These are phyloP conservation scores for Babyrousa celebensis DNA, from an alignment of 2,797 vertebrate genomes.

Conservation along the genomic window DNA sequence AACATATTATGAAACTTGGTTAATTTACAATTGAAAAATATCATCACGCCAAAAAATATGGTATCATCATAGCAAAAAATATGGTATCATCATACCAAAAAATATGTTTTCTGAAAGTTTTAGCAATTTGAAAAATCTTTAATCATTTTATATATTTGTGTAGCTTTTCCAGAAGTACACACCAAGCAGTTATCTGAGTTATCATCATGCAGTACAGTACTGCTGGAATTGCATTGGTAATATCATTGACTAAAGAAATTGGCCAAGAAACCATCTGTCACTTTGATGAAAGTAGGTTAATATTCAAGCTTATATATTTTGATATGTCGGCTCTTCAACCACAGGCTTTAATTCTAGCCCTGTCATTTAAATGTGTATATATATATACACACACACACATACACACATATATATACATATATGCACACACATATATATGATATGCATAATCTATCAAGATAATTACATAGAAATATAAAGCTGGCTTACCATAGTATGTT, in stretches of 20 bases:
- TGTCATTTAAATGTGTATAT: slow-evolving; percentile 7
- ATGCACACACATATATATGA: rapidly evolving
- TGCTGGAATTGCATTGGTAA: too few relatives aligned
- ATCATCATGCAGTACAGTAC: rapidly evolving
- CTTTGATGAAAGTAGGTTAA: slow-evolving; percentile 71
- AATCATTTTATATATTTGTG: neutral
- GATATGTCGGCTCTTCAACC: slow-evolving; percentile 58
- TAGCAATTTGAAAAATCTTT: neutral
- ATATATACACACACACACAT: too few relatives aligned
- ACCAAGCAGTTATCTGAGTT: neutral
- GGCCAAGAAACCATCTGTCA: slow-evolving; percentile 66
- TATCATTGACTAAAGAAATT: neutral
- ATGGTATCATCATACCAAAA: neutral
- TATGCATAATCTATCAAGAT: slow-evolving; percentile 62
- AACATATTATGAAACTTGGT: neutral
- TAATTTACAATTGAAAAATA: neutral
- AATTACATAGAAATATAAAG: slow-evolving; percentile 76
- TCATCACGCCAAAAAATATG: neutral
- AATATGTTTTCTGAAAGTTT: neutral
- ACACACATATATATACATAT: too few relatives aligned
- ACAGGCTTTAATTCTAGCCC: slow-evolving; percentile 71
- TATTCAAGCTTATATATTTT: slow-evolving; percentile 76
- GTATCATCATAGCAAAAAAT: neutral
- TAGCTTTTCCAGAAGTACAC: neutral
- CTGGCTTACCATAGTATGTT: neutral